phyloP scores from a whole-genome alignment of 2,797 vertebrate genomes.

The Telmatherina bonti region DNA sequence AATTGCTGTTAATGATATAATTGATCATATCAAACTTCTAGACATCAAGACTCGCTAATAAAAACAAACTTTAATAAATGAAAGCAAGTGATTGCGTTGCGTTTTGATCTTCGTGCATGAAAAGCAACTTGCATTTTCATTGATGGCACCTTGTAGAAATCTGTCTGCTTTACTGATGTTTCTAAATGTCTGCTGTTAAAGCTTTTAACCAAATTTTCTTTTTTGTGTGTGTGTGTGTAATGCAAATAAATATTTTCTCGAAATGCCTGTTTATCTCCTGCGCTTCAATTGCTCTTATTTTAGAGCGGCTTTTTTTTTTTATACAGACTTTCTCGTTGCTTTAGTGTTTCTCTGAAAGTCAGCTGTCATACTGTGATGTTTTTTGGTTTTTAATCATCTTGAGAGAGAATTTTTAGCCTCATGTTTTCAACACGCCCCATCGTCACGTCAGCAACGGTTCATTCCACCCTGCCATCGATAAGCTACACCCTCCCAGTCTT shows the following conservation, averaged over 20 bases:
- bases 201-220: conserved; percentile 72
- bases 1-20: conserved; percentile 19
- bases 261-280: conserved; percentile 22
- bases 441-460: not conserved
- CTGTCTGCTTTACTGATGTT: not conserved
- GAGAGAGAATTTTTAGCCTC: not conserved
- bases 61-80: conserved; percentile 21
- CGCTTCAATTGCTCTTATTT: conserved; percentile 51
- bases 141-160: conserved; percentile 2
- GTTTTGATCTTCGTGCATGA: conserved; percentile 43
- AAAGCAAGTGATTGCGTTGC: not conserved
- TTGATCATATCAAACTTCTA: conserved; percentile 2
- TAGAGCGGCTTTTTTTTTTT: conserved; percentile 39
- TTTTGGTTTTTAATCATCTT: not conserved
- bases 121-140: conserved; percentile 12
- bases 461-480: conserved; percentile 70
- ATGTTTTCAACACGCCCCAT: conserved; percentile 6
- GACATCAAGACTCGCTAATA: conserved; percentile 33
- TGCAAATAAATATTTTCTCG: conserved; percentile 57
- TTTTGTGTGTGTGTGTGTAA: conserved; percentile 62
- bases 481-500: conserved; percentile 85
- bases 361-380: conserved; percentile 3
- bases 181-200: conserved; percentile 49
- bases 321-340: conserved; percentile 20
- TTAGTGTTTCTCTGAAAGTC: conserved; percentile 7